Conservation (phyloP, 2,888 invertebrate species). For the Deilephila porcellus region DNA sequence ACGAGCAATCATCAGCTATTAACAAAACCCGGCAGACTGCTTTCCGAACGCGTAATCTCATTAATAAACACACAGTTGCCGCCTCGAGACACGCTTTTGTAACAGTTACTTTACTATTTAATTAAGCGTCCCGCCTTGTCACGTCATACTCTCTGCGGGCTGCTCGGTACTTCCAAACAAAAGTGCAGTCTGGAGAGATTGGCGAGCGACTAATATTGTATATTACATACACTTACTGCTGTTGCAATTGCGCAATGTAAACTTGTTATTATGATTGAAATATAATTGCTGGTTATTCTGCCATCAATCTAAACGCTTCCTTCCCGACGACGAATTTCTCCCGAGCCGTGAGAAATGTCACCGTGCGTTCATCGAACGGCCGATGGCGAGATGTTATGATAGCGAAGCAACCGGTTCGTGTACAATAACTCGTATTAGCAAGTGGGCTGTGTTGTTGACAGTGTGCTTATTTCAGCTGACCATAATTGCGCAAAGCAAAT, state of each 20-base stretch:
- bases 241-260: constrained; percentile 60
- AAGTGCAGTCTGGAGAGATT: constrained; percentile 40
- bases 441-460: constrained; percentile 58
- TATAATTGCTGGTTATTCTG: constrained; percentile 65
- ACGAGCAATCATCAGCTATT: constrained; percentile 36
- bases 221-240: constrained; percentile 29
- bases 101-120: constrained; percentile 65
- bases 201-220: not conserved
- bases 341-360: constrained; percentile 72
- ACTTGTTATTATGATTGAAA: constrained; percentile 61
- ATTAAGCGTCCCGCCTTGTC: constrained; percentile 62
- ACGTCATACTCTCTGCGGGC: constrained; percentile 53
- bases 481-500: constrained; percentile 67
- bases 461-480: constrained; percentile 56
- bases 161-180: constrained; percentile 49
- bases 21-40: constrained; percentile 48
- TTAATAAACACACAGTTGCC: constrained; percentile 62
- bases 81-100: constrained; percentile 56
- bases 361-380: constrained; percentile 56
- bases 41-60: constrained; percentile 62
- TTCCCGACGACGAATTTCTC: constrained; percentile 72
- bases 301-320: constrained; percentile 64
- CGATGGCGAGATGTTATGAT: constrained; percentile 55
- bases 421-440: constrained; percentile 50
- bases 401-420: constrained; percentile 59